Percentiles rank a stretch among this genome's conserved stretches.
Conservation (phyloP, 2,797 vertebrate genomes). For the Neostethus bicornis region DNA sequence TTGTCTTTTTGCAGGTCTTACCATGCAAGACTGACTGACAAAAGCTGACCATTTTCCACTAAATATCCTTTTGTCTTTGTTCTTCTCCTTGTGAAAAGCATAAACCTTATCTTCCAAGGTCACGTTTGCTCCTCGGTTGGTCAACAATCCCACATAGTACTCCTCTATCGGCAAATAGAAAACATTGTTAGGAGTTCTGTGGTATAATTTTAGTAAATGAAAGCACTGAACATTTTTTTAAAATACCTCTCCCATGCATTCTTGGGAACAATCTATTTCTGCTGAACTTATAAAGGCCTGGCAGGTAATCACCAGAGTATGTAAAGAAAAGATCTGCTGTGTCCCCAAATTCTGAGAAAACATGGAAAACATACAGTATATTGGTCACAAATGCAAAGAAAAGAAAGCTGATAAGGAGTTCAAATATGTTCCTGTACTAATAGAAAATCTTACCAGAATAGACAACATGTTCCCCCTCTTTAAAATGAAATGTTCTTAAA, state of each 20-base stretch:
- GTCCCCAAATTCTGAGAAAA: constrained; percentile 24
- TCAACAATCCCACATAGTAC: constrained; percentile 65
- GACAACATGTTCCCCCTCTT: too few species aligned
- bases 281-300: constrained; percentile 66
- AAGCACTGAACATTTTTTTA: neutral
- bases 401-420: too few species aligned
- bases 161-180: constrained; percentile 57
- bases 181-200: neutral
- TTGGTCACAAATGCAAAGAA: neutral
- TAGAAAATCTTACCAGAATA: too few species aligned
- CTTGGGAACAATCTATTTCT: neutral
- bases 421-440: too few species aligned
- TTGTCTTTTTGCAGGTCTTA: constrained; percentile 40
- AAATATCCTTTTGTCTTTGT: neutral
- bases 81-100: constrained; percentile 74
- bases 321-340: constrained; percentile 57
- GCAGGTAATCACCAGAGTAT: constrained; percentile 22
- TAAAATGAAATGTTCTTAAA: too few species aligned
- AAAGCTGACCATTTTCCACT: constrained; percentile 63
- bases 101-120: constrained; percentile 61
- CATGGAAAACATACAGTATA: too few species aligned
- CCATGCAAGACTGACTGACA: constrained; percentile 77
- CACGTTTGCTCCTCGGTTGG: constrained; percentile 1
- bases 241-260: constrained; percentile 45
- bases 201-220: neutral